A percentile compares a stretch with the other conserved stretches of the same genome.
Conservation (phyloP, 2,888 invertebrate genomes). For the Helleia helle region DNA sequence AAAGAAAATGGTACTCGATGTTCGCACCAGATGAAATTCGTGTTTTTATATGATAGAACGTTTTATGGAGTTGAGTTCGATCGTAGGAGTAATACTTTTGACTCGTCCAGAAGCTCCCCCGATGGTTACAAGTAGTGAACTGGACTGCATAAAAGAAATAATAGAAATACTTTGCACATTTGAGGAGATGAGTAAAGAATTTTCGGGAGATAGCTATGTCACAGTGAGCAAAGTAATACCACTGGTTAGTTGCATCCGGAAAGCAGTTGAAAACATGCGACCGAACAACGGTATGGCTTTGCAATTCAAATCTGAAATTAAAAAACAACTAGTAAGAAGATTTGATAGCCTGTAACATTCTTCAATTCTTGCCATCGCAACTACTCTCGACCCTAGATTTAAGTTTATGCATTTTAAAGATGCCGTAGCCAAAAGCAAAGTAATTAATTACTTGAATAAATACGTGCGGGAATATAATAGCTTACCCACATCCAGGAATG, state of each 20-base stretch:
- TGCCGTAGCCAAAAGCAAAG: slow-evolving; percentile 16
- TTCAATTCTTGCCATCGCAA: too few species aligned
- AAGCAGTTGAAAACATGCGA: too few species aligned
- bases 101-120: slow-evolving; percentile 8
- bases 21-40: slow-evolving; percentile 14
- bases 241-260: too few species aligned
- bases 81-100: slow-evolving; percentile 7
- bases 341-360: too few species aligned
- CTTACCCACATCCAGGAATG: slow-evolving; percentile 11
- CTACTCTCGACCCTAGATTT: slow-evolving; percentile 16
- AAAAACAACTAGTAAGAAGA: too few species aligned
- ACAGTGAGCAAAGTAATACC: too few species aligned
- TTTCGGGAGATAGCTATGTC: too few species aligned
- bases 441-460: slow-evolving; percentile 17
- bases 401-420: slow-evolving; percentile 22
- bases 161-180: slow-evolving; percentile 19
- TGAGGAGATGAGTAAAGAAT: too few species aligned
- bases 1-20: slow-evolving; percentile 11
- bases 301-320: too few species aligned
- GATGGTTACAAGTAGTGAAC: slow-evolving; percentile 7
- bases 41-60: slow-evolving; percentile 15
- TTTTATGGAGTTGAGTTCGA: slow-evolving; percentile 14
- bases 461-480: slow-evolving; percentile 10
- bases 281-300: too few species aligned
- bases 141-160: slow-evolving; percentile 10